Conservation (phyloP, 2,113 vertebrate species). For the Chloropsis hardwickii region DNA sequence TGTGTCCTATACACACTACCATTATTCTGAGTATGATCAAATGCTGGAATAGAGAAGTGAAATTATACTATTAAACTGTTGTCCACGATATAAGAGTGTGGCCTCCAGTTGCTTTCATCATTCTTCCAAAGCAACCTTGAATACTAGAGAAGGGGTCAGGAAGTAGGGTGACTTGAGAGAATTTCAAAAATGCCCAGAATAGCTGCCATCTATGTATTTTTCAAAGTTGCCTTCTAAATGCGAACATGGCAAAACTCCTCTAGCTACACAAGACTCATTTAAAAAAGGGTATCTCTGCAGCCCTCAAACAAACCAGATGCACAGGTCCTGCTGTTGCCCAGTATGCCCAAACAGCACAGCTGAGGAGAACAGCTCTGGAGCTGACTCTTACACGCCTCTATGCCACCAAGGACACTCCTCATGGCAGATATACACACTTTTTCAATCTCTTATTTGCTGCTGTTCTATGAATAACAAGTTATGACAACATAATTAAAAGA, state of each 20-base stretch:
- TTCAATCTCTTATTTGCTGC: neutral
- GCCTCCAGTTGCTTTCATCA: neutral
- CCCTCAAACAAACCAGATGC: neutral
- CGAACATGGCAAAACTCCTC: neutral
- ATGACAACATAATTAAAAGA: neutral
- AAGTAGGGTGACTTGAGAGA: neutral
- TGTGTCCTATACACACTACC: neutral
- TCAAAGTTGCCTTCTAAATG: neutral
- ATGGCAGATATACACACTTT: neutral
- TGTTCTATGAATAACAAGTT: neutral
- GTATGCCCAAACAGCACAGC: accelerated
- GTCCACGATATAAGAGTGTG: accelerated
- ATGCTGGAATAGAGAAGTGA: neutral
- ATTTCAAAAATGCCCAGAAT: neutral
- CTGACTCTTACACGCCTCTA: accelerated
- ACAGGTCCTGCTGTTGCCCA: neutral
- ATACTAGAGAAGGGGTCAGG: neutral
- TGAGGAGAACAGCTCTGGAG: neutral
- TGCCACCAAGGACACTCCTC: neutral
- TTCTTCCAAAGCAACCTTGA: neutral
- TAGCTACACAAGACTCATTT: neutral
- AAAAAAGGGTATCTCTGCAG: neutral
- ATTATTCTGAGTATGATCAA: neutral
- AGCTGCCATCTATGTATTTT: neutral
- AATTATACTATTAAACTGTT: neutral